These are phyloP conservation scores for Falcaria lacertinaria DNA, from an alignment of 2,888 invertebrate genomes.

Conservation along the genomic window DNA sequence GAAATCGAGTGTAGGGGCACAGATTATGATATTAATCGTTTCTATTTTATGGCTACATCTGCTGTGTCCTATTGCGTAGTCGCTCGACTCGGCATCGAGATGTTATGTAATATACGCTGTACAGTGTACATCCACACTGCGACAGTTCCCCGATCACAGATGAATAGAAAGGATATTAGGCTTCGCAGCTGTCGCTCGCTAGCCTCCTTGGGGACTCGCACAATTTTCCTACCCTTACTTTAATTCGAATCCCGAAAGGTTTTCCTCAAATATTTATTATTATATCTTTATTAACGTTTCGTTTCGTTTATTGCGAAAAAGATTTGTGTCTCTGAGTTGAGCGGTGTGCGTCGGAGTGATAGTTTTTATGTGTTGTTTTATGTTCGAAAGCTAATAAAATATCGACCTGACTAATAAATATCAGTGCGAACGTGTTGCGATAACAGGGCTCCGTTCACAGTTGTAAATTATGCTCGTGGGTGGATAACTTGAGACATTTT, in stretches of 20 bases:
- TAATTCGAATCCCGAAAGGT: slow-evolving; percentile 75
- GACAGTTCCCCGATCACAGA: slow-evolving; percentile 61
- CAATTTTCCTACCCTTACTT: slow-evolving; percentile 77
- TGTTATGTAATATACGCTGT: slow-evolving; percentile 31
- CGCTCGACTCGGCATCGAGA: slow-evolving; percentile 24
- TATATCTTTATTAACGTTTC: slow-evolving; percentile 76
- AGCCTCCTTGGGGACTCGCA: slow-evolving; percentile 66
- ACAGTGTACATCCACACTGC: slow-evolving; percentile 32
- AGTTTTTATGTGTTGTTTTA: slow-evolving; percentile 55
- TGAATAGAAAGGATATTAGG: slow-evolving; percentile 74
- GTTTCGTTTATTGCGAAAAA: slow-evolving; percentile 60
- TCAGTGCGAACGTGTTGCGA: slow-evolving; percentile 41
- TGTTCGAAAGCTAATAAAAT: slow-evolving; percentile 54
- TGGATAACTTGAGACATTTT: slow-evolving; percentile 29
- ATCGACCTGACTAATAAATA: slow-evolving; percentile 59
- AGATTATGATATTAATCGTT: slow-evolving; percentile 31
- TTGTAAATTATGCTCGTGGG: slow-evolving; percentile 44
- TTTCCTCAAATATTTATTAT: slow-evolving; percentile 74
- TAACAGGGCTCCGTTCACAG: slow-evolving; percentile 39
- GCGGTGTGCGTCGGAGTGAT: slow-evolving; percentile 38
- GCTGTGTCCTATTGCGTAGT: slow-evolving; percentile 21
- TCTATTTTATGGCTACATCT: slow-evolving; percentile 31
- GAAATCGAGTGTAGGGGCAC: slow-evolving; percentile 11
- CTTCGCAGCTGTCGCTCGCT: slow-evolving; percentile 67
- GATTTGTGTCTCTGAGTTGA: slow-evolving; percentile 52